These are phyloP conservation scores for Acleris literana DNA, from an alignment of 2,888 invertebrate species.

Conservation along the genomic window DNA sequence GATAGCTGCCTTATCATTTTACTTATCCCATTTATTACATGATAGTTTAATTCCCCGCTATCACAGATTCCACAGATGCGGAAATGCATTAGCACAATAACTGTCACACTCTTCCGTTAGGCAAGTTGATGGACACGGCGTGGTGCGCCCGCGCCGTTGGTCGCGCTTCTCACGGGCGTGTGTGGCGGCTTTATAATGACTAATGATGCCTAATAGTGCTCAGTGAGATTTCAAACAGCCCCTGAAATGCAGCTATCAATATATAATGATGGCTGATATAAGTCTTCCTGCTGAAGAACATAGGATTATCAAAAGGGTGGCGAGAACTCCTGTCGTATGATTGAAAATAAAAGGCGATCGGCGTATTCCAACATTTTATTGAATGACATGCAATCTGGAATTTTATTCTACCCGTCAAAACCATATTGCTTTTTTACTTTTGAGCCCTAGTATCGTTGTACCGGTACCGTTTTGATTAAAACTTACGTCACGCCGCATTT, in stretches of 20 bases:
- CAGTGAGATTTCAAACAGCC: neutral
- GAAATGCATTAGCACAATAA: conserved; percentile 33
- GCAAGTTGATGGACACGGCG: conserved; percentile 19
- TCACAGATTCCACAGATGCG: conserved; percentile 14
- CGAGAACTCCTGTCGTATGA: no score
- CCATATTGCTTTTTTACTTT: no score
- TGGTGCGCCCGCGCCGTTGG: conserved; percentile 9
- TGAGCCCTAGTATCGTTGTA: no score
- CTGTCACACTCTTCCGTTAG: conserved; percentile 34
- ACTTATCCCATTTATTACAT: no score
- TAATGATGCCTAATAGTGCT: neutral
- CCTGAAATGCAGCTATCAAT: neutral
- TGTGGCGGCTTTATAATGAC: conserved; percentile 25
- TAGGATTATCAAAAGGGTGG: neutral
- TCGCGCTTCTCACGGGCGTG: conserved; percentile 34
- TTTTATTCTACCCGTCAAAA: no score
- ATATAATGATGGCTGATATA: neutral
- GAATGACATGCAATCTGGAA: no score
- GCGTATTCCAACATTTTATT: no score
- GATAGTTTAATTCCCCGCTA: neutral
- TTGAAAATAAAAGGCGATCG: no score
- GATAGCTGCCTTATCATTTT: no score
- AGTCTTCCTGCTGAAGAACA: neutral
- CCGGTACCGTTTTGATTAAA: no score
- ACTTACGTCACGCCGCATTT: no score